These are phyloP conservation scores for Hippocampus kuda DNA, from an alignment of 2,797 vertebrate genomes.

Conservation along the genomic window DNA sequence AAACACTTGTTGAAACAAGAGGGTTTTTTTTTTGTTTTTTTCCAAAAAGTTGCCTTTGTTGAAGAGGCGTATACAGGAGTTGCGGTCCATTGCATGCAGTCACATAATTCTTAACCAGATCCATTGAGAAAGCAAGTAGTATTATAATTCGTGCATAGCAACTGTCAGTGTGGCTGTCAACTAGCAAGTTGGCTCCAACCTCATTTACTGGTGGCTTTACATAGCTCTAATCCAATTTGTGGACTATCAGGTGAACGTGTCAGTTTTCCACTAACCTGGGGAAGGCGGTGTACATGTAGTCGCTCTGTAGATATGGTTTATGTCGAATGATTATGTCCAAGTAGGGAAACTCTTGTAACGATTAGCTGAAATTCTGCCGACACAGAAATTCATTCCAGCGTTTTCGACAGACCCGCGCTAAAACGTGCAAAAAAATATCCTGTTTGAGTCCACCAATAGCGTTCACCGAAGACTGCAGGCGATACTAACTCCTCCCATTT, in stretches of 20 bases:
- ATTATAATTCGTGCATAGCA: not conserved
- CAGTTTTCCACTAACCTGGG: slow-evolving; percentile 11
- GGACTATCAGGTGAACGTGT: slow-evolving; percentile 27
- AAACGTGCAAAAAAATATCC: slow-evolving; percentile 6
- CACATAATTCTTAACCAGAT: not conserved
- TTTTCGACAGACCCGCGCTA: slow-evolving; percentile 60
- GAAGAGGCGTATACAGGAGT: not conserved
- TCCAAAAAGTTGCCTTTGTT: not conserved
- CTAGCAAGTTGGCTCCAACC: slow-evolving; percentile 32
- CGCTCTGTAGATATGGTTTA: not conserved
- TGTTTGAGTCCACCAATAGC: slow-evolving; percentile 53
- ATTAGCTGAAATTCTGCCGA: not conserved
- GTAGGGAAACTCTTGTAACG: not conserved
- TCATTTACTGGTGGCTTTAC: slow-evolving; percentile 37
- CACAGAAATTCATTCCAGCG: not conserved
- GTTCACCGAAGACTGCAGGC: accelerated
- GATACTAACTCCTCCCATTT: not conserved
- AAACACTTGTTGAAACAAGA: not conserved
- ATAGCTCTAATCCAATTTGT: slow-evolving; percentile 58
- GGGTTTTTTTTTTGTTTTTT: too few species aligned
- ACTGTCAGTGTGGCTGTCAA: slow-evolving; percentile 11
- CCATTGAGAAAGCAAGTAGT: not conserved
- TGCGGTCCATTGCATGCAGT: not conserved
- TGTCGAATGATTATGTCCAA: not conserved
- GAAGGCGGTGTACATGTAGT: not conserved